These are phyloP conservation scores for Sebastes steindachneri DNA, from an alignment of 2,797 vertebrate genomes.

Conservation along the genomic window DNA sequence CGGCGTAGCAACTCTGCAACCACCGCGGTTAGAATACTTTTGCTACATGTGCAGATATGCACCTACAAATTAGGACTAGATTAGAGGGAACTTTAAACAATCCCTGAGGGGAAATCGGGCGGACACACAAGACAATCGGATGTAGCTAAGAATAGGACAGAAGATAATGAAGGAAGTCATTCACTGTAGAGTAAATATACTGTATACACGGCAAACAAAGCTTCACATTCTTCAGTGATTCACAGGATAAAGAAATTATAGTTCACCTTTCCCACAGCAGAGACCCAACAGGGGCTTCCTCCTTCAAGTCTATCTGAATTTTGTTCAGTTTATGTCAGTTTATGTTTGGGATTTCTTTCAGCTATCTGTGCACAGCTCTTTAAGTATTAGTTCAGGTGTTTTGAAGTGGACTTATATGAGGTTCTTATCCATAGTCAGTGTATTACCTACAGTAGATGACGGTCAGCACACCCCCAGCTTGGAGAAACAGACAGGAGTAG, in stretches of 20 bases:
- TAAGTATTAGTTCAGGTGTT: too few species aligned
- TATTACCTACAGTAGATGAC: too few species aligned
- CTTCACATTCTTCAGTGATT: neutral
- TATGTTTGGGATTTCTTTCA: neutral
- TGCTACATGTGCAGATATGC: neutral
- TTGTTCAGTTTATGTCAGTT: neutral
- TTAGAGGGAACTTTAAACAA: neutral
- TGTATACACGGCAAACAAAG: neutral
- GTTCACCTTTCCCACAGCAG: neutral
- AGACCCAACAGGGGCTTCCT: neutral
- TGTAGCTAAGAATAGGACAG: neutral
- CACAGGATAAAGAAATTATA: neutral
- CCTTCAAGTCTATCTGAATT: neutral
- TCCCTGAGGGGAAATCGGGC: neutral
- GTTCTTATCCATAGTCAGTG: too few species aligned
- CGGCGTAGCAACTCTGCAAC: constrained; percentile 4
- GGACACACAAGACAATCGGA: neutral
- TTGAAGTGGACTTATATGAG: too few species aligned
- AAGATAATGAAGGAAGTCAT: neutral
- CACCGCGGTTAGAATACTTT: neutral
- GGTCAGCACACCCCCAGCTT: too few species aligned
- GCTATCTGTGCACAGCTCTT: neutral
- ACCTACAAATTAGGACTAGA: constrained; percentile 16
- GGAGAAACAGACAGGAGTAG: too few species aligned
- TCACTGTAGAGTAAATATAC: neutral